Evolutionary conservation across 2,888 invertebrate genomes (phyloP).

Genomic region (Mayetiola destructor): DNA sequence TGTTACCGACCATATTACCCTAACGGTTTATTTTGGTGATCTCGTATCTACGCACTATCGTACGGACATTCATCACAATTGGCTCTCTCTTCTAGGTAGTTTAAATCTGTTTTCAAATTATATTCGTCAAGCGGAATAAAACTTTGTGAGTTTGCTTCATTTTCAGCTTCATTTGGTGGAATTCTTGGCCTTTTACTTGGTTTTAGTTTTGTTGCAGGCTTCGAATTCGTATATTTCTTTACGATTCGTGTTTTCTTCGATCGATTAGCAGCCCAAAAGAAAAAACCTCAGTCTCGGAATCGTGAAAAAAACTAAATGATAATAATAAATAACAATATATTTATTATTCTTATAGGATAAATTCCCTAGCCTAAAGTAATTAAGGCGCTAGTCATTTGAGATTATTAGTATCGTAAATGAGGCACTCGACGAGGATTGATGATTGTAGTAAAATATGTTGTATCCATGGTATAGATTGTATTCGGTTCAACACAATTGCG

Average conservation of each 20-base stretch:
- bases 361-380: too few species aligned
- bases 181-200: conserved; percentile 53
- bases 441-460: too few species aligned
- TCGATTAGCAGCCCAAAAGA: conserved; percentile 23
- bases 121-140: neutral
- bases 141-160: neutral
- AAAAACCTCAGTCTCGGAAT: neutral
- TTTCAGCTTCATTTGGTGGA: conserved; percentile 55
- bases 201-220: conserved; percentile 51
- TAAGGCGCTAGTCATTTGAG: too few species aligned
- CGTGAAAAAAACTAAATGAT: neutral
- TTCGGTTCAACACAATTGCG: too few species aligned
- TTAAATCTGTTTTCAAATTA: conserved; percentile 17
- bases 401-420: too few species aligned
- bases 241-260: conserved; percentile 40
- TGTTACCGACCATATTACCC: conserved; percentile 40
- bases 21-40: conserved; percentile 52
- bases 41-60: conserved; percentile 50
- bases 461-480: too few species aligned
- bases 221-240: conserved; percentile 50
- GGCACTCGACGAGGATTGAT: too few species aligned
- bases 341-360: too few species aligned
- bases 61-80: conserved; percentile 50
- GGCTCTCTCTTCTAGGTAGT: conserved; percentile 53
- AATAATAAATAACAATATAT: too few species aligned